Percentiles rank a stretch among this genome's conserved stretches.
These are phyloP conservation scores for Ctenochaetus hawaiiensis DNA, from an alignment of 2,797 vertebrate genomes.

Conservation along the genomic window DNA sequence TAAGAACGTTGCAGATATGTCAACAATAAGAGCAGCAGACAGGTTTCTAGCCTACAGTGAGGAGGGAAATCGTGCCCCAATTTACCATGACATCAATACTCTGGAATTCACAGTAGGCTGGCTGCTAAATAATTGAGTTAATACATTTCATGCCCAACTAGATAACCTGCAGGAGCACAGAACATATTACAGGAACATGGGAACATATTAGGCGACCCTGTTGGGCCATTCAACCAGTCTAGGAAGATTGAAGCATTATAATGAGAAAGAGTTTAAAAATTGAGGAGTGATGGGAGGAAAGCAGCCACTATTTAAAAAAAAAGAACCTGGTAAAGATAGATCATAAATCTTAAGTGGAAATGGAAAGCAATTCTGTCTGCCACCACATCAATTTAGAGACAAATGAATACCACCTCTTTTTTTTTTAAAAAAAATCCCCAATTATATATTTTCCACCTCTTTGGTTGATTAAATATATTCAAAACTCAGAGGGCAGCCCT, in stretches of 20 bases:
- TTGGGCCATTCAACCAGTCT: conserved; percentile 32
- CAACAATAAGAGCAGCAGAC: neutral
- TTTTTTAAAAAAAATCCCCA: too few relatives aligned
- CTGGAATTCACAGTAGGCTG: conserved; percentile 7
- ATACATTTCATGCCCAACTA: conserved; percentile 33
- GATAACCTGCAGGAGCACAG: conserved; percentile 24
- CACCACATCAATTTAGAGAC: neutral
- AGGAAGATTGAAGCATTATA: conserved; percentile 20
- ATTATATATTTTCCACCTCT: too few relatives aligned
- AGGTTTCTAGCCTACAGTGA: too few relatives aligned
- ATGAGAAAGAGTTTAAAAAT: conserved; percentile 12
- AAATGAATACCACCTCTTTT: too few relatives aligned
- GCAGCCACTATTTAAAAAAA: neutral
- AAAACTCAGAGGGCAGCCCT: too few relatives aligned
- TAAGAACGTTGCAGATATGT: neutral
- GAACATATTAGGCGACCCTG: conserved; percentile 21
- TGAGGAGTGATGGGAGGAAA: neutral
- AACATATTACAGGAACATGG: neutral
- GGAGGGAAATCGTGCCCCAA: neutral
- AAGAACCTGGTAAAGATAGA: neutral
- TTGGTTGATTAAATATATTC: too few relatives aligned
- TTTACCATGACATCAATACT: conserved; percentile 17
- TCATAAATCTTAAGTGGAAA: neutral
- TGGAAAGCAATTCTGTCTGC: neutral
- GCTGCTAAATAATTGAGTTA: conserved; percentile 20